phyloP scores from a whole-genome alignment of 2,888 invertebrate species.

The Alloscopus bannaensis region DNA sequence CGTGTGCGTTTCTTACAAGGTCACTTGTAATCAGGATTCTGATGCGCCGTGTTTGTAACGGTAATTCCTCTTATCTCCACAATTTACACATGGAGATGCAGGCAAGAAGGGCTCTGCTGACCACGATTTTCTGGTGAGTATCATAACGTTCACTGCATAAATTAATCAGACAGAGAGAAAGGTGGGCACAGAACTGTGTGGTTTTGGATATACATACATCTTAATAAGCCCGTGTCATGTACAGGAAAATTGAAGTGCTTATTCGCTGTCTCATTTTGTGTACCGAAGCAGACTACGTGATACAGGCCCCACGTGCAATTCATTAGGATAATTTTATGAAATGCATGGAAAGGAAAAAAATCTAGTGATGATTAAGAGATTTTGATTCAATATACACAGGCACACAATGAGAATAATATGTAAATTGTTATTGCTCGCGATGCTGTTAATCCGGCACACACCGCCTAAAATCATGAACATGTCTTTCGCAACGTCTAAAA shows the following conservation, averaged over 20 bases:
- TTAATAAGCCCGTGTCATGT: conserved; percentile 9
- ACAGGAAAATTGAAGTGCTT: conserved; percentile 35
- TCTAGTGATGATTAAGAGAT: background rate
- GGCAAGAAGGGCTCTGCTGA: conserved; percentile 23
- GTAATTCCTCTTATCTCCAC: conserved; percentile 27
- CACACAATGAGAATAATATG: no score
- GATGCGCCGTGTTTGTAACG: conserved; percentile 37
- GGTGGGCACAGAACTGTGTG: conserved; percentile 35
- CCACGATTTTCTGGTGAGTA: conserved; percentile 41
- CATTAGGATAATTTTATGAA: conserved; percentile 19
- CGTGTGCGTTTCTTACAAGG: conserved; percentile 49
- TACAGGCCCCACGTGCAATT: conserved; percentile 19
- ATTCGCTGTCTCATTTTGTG: conserved; percentile 14
- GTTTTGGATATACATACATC: conserved; percentile 6
- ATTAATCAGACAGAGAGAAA: conserved; percentile 42
- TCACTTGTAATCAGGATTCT: conserved; percentile 49
- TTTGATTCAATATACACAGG: no score
- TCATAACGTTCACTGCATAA: conserved; percentile 47
- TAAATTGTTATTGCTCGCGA: no score
- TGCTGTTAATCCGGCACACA: no score
- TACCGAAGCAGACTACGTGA: background rate
- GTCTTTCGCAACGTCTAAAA: no score
- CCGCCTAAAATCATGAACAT: no score
- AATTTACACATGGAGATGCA: background rate
- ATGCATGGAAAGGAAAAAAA: background rate